phyloP scores from a whole-genome alignment of 2,797 vertebrate genomes.

The Betta splendens region DNA sequence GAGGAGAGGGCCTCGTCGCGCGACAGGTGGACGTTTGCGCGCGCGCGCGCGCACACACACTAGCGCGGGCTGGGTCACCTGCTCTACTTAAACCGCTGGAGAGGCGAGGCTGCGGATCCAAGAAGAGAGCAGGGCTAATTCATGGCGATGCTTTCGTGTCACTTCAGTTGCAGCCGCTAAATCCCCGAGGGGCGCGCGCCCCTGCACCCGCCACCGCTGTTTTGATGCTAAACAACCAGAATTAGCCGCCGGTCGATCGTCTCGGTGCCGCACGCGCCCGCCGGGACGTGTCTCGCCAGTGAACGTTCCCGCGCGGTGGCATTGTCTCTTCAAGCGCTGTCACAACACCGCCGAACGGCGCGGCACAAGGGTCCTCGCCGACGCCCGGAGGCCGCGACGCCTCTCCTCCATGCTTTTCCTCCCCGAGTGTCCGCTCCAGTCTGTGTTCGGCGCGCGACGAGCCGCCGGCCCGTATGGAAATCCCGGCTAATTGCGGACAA shows the following conservation, averaged over 20 bases:
- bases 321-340: slow-evolving; percentile 62
- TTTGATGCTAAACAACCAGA: slow-evolving; percentile 66
- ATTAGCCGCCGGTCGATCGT: slow-evolving; percentile 62
- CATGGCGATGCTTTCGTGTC: slow-evolving; percentile 56
- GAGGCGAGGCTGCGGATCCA: slow-evolving; percentile 39
- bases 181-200: slow-evolving; percentile 41
- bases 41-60: slow-evolving; percentile 1
- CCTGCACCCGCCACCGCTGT: slow-evolving; percentile 45
- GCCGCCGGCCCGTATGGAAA: slow-evolving; percentile 45
- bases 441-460: slow-evolving; percentile 31
- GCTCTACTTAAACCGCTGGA: slow-evolving; percentile 40
- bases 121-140: slow-evolving; percentile 54
- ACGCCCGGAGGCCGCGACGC: slow-evolving; percentile 41
- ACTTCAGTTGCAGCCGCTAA: slow-evolving; percentile 43
- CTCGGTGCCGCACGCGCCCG: slow-evolving; percentile 45
- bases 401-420: slow-evolving; percentile 38
- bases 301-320: slow-evolving; percentile 46
- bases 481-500: slow-evolving; percentile 55
- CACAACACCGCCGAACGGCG: slow-evolving; percentile 51
- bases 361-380: slow-evolving; percentile 43
- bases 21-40: slow-evolving; percentile 50
- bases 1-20: slow-evolving; percentile 34
- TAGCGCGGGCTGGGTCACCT: slow-evolving; percentile 28
- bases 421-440: slow-evolving; percentile 33
- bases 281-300: slow-evolving; percentile 49